Evolutionary conservation across 2,797 vertebrate genomes (phyloP), one percentile per base, ranked within the genome.

Genomic region (Podarcis lilfordi): DNA sequence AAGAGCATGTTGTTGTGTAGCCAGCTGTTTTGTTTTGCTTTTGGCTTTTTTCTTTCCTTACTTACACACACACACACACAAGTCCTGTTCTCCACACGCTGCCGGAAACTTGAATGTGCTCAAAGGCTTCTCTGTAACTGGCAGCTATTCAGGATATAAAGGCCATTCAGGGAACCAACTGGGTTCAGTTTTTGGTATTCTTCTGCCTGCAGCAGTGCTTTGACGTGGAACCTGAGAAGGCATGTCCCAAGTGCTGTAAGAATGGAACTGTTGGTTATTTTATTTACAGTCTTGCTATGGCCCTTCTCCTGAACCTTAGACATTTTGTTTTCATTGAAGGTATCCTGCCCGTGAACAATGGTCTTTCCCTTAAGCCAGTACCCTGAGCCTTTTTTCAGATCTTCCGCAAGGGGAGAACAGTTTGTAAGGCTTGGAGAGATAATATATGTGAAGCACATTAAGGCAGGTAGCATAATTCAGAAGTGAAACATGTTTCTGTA

Each of bases 111-210:
- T 71, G 29, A 21, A 32, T 79, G 45, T 43, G 35, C 29, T 79
- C 25, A 61, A 86, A 77, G 61, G 13, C 86, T 66, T 35, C 72
- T 43, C 59, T 40, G 72, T 83, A 78, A 66, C 13, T 2, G 88
- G 88, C 90, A 85, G 27, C 85, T 90, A 40, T 75, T 88, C 75
- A 80, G 76, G 21, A 80, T 69, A 80, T 69, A 87, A 81, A 40
- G 78, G 64, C 15, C 87, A 25, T 82, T 40, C 83, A 78, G 37
- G 72, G 19, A 78, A 55, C 61, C 75, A 40, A 81, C 23, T 32
- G 43, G 50, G 5, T 40, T 77, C 23, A 35, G 23, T 19, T 21
- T 68, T 25, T n/a, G 27, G 17, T 25, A 32, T 21, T 55, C 35
- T n/a, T 5, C 25, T 50, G 29, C 72, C 25, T 45, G 55, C 4